Evolutionary conservation across 2,797 vertebrate genomes (phyloP).

Genomic region (Pipistrellus nathusii): DNA sequence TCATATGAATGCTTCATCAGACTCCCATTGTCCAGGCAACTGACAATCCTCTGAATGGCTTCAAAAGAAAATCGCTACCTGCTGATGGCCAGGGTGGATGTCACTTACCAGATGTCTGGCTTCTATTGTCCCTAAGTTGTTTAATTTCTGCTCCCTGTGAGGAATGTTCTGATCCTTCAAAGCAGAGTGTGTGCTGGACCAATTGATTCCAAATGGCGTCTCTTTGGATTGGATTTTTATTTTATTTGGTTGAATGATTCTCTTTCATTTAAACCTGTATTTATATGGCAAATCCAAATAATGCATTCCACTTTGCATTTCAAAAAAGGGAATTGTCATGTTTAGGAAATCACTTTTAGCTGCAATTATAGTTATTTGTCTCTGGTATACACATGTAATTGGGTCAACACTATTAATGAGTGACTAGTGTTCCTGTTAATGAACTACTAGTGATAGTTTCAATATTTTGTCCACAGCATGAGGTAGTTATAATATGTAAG

Average conservation of each 20-base stretch:
- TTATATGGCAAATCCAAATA: conserved; percentile 78
- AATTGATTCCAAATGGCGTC: conserved; percentile 75
- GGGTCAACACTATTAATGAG: conserved; percentile 87
- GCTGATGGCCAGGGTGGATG: conserved; percentile 81
- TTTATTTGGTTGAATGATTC: conserved; percentile 78
- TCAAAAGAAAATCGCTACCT: conserved; percentile 86
- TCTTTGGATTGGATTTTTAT: conserved; percentile 80
- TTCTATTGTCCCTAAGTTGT: conserved; percentile 82
- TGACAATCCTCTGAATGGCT: conserved; percentile 83
- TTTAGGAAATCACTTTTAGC: conserved; percentile 83
- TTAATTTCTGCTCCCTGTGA: conserved; percentile 78
- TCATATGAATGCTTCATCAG: conserved; percentile 85
- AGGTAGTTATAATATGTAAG: conserved; percentile 81
- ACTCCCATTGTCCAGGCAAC: conserved; percentile 84
- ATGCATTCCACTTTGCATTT: conserved; percentile 80
- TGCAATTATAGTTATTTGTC: conserved; percentile 86
- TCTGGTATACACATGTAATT: conserved; percentile 81
- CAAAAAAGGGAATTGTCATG: conserved; percentile 78
- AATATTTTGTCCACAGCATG: conserved; percentile 80
- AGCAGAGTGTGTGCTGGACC: conserved; percentile 33
- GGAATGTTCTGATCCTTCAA: conserved; percentile 68
- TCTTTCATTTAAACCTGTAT: conserved; percentile 81
- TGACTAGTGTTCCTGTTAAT: conserved; percentile 82
- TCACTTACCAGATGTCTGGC: conserved; percentile 86
- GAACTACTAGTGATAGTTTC: conserved; percentile 75